Conservation (phyloP, 2,888 invertebrate species). For the Eupithecia dodoneata region DNA sequence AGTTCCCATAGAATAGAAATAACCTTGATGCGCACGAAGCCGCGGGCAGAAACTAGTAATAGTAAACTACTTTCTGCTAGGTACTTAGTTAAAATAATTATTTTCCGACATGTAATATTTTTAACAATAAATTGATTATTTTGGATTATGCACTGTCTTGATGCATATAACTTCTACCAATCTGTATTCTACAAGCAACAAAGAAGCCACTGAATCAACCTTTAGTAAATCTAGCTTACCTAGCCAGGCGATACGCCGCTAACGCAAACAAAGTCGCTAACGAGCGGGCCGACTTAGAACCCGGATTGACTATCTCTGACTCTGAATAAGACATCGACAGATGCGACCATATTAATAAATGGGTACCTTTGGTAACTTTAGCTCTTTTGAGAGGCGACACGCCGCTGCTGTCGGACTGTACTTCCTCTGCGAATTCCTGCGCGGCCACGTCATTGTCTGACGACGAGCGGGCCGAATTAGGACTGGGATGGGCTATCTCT, state of each 20-base stretch:
- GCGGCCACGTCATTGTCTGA: slow-evolving; percentile 45
- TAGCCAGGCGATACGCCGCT: too few species aligned
- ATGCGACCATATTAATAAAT: not conserved
- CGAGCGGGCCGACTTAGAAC: not conserved
- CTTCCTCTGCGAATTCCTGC: slow-evolving; percentile 37
- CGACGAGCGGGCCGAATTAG: slow-evolving; percentile 35
- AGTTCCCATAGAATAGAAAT: too few species aligned
- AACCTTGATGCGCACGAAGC: too few species aligned
- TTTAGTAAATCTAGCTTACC: too few species aligned
- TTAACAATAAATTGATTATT: too few species aligned
- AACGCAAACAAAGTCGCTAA: not conserved
- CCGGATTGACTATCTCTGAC: slow-evolving; percentile 41
- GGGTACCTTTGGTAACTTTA: slow-evolving; percentile 66
- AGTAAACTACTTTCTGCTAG: too few species aligned
- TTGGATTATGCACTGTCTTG: not conserved
- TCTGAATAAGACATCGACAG: not conserved
- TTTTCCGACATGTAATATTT: too few species aligned
- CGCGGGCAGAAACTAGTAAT: too few species aligned
- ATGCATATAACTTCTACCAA: not conserved
- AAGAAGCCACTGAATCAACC: slow-evolving; percentile 30
- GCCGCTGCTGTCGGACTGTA: slow-evolving; percentile 62
- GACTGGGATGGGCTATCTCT: slow-evolving; percentile 34
- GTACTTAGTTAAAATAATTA: too few species aligned
- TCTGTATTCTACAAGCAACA: not conserved
- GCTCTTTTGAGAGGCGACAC: slow-evolving; percentile 74